phyloP scores from a whole-genome alignment of 2,113 vertebrate genomes.

The Passer montanus region DNA sequence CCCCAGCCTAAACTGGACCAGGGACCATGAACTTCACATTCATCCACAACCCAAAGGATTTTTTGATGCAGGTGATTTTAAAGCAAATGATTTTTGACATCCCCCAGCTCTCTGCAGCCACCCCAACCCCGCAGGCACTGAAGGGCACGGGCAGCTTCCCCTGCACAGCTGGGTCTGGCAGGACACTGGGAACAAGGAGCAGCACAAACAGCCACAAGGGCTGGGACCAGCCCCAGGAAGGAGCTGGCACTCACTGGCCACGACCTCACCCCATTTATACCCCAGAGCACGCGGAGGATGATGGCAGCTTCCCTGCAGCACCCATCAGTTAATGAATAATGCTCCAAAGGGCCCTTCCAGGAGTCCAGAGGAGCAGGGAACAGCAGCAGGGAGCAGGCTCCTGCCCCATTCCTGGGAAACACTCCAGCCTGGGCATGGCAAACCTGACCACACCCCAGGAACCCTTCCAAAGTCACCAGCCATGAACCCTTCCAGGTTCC shows the following conservation, averaged over 20 bases:
- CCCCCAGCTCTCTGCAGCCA: background rate
- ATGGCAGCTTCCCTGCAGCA: background rate
- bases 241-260: fast-evolving
- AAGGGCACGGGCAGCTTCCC: fast-evolving
- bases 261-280: fast-evolving
- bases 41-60: background rate
- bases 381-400: background rate
- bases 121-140: background rate
- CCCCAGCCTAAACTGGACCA: background rate
- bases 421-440: fast-evolving
- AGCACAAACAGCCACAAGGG: background rate
- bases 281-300: fast-evolving
- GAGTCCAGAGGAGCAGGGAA: background rate
- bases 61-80: background rate
- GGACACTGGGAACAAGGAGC: background rate
- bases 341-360: fast-evolving
- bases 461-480: background rate
- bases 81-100: fast-evolving
- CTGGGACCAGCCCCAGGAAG: background rate
- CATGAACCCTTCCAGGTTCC: background rate
- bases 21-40: background rate
- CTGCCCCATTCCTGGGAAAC: background rate
- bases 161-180: background rate
- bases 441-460: background rate
- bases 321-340: background rate